These are phyloP conservation scores for Holacanthella duospinosa DNA, from an alignment of 2,888 invertebrate species.

Conservation along the genomic window DNA sequence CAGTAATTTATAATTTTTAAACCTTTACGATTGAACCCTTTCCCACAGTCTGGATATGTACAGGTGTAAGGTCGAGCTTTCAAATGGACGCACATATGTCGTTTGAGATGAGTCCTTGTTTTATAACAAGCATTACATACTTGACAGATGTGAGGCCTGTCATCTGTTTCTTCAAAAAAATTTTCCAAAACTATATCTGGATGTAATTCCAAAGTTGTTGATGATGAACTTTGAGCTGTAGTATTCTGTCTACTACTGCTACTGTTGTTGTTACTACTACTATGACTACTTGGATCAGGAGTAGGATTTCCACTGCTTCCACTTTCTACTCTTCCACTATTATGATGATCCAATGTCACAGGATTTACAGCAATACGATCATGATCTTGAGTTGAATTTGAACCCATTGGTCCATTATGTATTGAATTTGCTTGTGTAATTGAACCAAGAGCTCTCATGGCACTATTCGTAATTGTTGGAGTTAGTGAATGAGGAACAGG, in stretches of 20 bases:
- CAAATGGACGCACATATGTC: slow-evolving; percentile 33
- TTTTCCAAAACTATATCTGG: slow-evolving; percentile 14
- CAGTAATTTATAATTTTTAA: background rate
- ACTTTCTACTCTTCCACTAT: background rate
- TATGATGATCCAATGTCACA: background rate
- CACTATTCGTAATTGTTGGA: slow-evolving; percentile 2
- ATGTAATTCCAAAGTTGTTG: slow-evolving; percentile 16
- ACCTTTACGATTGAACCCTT: slow-evolving; percentile 33
- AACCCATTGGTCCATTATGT: background rate
- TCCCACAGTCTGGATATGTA: slow-evolving; percentile 21
- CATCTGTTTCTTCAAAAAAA: slow-evolving; percentile 10
- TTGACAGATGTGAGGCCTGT: slow-evolving; percentile 20
- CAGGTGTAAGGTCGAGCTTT: slow-evolving; percentile 29
- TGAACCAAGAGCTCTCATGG: slow-evolving; percentile 1
- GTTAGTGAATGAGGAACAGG: background rate
- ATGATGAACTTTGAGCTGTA: background rate
- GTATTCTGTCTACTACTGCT: background rate
- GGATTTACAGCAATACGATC: background rate
- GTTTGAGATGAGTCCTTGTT: slow-evolving; percentile 29
- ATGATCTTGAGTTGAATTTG: background rate
- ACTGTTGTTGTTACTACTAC: background rate
- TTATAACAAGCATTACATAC: slow-evolving; percentile 31
- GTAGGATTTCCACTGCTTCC: background rate
- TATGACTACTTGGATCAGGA: background rate
- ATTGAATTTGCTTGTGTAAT: background rate